Evolutionary conservation across 2,113 vertebrate species (phyloP).

Genomic region (Chitala chitala): DNA sequence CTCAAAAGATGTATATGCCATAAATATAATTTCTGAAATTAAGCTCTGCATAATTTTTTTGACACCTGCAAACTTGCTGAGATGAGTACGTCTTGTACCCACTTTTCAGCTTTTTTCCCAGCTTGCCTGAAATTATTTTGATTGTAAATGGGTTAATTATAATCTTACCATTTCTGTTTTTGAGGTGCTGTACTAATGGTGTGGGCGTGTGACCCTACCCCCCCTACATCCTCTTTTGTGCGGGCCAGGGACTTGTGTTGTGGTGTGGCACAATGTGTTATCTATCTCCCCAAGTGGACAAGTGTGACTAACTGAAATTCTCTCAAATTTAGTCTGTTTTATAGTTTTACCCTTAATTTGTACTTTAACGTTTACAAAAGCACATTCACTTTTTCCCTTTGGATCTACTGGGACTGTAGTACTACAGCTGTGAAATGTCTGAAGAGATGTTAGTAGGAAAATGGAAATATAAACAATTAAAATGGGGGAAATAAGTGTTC

Average conservation of each 20-base stretch:
- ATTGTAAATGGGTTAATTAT: too few relatives aligned
- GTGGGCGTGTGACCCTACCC: too few relatives aligned
- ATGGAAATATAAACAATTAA: constrained; percentile 3
- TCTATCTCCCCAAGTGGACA: not conserved
- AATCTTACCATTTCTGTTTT: not conserved
- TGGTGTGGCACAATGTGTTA: too few relatives aligned
- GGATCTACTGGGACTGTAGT: not conserved
- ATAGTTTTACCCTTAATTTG: not conserved
- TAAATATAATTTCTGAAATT: too few relatives aligned
- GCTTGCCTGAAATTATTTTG: too few relatives aligned
- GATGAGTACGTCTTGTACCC: too few relatives aligned
- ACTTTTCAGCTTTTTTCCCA: too few relatives aligned
- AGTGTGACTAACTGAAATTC: not conserved
- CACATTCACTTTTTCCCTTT: not conserved
- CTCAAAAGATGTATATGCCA: not conserved
- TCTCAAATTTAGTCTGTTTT: not conserved
- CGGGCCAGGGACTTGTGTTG: too few relatives aligned
- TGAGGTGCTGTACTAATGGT: not conserved
- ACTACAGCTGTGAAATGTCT: not conserved
- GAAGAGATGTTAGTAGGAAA: not conserved
- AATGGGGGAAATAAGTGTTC: not conserved
- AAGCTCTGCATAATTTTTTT: too few relatives aligned
- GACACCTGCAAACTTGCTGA: too few relatives aligned
- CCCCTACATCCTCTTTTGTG: too few relatives aligned
- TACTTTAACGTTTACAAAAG: not conserved